Conservation (phyloP, 2,888 invertebrate species). For the Globia sparganii region DNA sequence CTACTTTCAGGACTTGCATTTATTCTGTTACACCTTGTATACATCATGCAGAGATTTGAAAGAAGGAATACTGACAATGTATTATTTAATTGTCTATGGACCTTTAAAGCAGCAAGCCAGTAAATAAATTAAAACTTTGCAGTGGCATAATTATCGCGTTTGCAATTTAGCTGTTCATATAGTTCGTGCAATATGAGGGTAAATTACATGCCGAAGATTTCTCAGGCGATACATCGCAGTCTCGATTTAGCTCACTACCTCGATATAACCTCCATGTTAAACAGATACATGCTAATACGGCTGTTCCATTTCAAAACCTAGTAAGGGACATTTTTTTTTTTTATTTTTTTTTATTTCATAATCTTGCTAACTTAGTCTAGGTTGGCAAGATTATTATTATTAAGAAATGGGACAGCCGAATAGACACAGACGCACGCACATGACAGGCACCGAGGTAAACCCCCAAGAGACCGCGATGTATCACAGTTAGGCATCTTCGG, state of each 20-base stretch:
- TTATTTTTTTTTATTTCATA: no score
- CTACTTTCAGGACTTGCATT: no score
- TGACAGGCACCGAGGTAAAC: background rate
- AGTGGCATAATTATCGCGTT: background rate
- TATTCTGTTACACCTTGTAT: no score
- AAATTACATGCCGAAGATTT: background rate
- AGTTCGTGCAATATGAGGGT: background rate
- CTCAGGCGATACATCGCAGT: background rate
- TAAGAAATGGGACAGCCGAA: no score
- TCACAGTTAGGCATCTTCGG: background rate
- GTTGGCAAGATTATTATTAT: no score
- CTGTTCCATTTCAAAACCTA: no score
- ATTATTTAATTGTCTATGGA: background rate
- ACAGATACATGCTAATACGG: background rate
- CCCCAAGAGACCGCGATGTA: background rate
- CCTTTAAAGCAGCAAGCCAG: background rate
- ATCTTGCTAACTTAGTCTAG: no score
- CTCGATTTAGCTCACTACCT: background rate
- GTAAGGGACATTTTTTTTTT: no score
- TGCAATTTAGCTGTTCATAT: background rate
- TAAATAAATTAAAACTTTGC: background rate
- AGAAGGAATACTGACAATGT: background rate
- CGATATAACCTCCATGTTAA: background rate
- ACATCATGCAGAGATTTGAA: background rate
- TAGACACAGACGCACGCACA: background rate